phyloP scores from a whole-genome alignment of 2,113 vertebrate species.

The Microtus pennsylvanicus region DNA sequence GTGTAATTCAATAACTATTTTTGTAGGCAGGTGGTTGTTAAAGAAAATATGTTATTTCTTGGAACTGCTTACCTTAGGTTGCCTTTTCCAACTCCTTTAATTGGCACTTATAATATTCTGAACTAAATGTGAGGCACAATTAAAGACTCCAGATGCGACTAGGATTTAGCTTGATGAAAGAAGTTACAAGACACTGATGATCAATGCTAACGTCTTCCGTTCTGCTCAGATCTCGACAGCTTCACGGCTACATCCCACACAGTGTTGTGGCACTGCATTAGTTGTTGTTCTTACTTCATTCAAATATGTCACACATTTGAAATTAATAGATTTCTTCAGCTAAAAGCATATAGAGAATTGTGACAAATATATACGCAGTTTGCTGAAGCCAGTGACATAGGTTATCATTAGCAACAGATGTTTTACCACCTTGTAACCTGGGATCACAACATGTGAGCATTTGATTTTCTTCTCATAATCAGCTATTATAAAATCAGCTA shows the following conservation, averaged over 20 bases:
- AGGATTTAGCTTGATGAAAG: conserved; percentile 63
- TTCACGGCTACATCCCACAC: conserved; percentile 42
- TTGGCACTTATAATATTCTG: conserved; percentile 52
- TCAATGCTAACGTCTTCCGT: conserved; percentile 60
- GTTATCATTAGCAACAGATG: background rate
- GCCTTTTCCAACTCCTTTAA: conserved; percentile 53
- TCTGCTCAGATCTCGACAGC: conserved; percentile 60
- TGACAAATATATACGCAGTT: conserved; percentile 10
- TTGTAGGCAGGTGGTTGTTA: background rate
- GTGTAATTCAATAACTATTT: conserved; percentile 38
- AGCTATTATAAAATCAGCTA: background rate
- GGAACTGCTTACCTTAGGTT: conserved; percentile 57
- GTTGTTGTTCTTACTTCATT: conserved; percentile 70
- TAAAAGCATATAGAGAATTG: conserved; percentile 67
- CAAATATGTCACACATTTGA: conserved; percentile 58
- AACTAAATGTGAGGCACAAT: conserved; percentile 55
- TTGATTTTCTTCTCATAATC: background rate
- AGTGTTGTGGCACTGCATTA: conserved; percentile 47
- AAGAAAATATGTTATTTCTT: conserved; percentile 52
- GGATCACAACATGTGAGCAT: background rate
- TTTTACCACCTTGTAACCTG: background rate
- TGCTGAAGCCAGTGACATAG: background rate
- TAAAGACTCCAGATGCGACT: conserved; percentile 69
- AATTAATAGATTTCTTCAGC: conserved; percentile 49
- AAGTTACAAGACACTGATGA: conserved; percentile 54